Evolutionary conservation across 1,140 invertebrate genomes (phyloP).

Genomic region (Centruroides sculpturatus): DNA sequence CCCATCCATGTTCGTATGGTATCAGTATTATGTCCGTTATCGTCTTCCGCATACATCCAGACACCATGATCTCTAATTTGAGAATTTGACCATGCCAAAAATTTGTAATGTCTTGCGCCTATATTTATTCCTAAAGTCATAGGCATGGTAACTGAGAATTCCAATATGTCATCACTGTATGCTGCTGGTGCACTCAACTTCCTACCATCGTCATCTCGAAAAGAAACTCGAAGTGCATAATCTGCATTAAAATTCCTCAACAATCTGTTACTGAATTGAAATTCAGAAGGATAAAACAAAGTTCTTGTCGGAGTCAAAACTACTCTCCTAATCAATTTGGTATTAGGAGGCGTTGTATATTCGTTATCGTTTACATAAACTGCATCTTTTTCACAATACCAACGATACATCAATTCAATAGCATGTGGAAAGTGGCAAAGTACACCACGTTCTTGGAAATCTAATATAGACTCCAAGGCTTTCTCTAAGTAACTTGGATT

Average conservation of each 20-base stretch:
- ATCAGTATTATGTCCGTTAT: conserved; percentile 11
- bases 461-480: neutral
- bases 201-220: conserved; percentile 17
- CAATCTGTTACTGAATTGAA: conserved; percentile 22
- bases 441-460: conserved; percentile 2
- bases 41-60: conserved; percentile 21
- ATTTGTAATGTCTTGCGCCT: conserved; percentile 16
- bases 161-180: neutral
- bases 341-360: conserved; percentile 15
- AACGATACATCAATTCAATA: neutral
- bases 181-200: conserved; percentile 12
- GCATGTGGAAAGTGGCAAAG: conserved; percentile 1
- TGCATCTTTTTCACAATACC: neutral
- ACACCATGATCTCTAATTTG: conserved; percentile 24
- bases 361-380: conserved; percentile 11
- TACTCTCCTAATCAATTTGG: conserved; percentile 7
- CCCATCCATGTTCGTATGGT: conserved; percentile 23
- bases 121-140: conserved; percentile 16
- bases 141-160: neutral
- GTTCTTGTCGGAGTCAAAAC: conserved; percentile 20
- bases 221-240: conserved; percentile 20
- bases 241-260: conserved; percentile 21
- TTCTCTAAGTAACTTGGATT: conserved; percentile 2
- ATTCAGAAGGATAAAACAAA: conserved; percentile 21
- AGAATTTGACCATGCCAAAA: conserved; percentile 23